Percentiles rank a stretch among this genome's conserved stretches.
Conservation (phyloP, 2,113 vertebrate species). For the Oceanites oceanicus region DNA sequence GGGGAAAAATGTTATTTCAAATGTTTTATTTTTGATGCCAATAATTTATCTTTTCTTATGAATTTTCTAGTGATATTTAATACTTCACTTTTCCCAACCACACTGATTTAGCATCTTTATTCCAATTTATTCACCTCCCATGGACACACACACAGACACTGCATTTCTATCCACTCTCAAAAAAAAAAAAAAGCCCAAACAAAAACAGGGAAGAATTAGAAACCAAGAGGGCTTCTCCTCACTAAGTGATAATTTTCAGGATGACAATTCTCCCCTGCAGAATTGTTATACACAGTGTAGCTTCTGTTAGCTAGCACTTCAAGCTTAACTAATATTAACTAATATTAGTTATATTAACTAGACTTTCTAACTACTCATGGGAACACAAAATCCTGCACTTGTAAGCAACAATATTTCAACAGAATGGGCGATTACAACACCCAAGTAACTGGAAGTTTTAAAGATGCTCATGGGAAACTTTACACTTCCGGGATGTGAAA, state of each 20-base stretch:
- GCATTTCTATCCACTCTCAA: neutral
- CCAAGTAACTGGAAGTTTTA: neutral
- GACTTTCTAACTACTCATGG: neutral
- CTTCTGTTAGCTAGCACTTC: neutral
- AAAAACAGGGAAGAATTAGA: neutral
- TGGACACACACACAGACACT: neutral
- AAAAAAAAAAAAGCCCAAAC: too few species aligned
- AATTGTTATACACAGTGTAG: neutral
- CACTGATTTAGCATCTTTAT: neutral
- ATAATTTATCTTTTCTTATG: neutral
- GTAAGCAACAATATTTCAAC: neutral
- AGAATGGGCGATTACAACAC: neutral
- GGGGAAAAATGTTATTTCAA: neutral
- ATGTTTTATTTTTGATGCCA: neutral
- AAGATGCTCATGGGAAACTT: neutral
- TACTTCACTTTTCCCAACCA: neutral
- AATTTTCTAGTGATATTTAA: neutral
- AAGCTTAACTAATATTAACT: neutral
- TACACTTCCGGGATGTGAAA: neutral
- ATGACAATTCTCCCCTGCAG: neutral
- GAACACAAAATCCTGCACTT: neutral
- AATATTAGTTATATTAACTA: too few species aligned
- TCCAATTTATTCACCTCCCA: neutral
- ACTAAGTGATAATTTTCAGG: neutral
- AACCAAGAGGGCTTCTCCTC: neutral